Evolutionary conservation across 2,113 vertebrate species (phyloP).

Genomic region (Sorex fumeus): DNA sequence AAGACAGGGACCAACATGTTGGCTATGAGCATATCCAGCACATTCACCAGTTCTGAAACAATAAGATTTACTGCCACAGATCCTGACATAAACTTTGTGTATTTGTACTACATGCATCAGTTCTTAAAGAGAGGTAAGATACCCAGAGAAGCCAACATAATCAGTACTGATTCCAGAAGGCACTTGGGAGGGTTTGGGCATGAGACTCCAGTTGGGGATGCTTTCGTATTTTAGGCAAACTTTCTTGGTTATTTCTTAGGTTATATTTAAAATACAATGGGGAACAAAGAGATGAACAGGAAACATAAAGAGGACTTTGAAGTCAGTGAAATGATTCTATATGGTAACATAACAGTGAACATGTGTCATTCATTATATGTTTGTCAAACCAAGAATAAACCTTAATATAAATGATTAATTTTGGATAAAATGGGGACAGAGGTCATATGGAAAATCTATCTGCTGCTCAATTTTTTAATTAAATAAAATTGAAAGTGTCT

Average conservation of each 20-base stretch:
- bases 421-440: not conserved
- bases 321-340: not conserved
- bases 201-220: not conserved
- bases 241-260: not conserved
- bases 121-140: not conserved
- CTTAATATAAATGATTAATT: not conserved
- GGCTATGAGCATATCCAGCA: not conserved
- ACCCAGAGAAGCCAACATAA: not conserved
- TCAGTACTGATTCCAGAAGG: not conserved
- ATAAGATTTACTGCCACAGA: not conserved
- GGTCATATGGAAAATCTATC: not conserved
- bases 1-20: not conserved
- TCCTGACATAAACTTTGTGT: not conserved
- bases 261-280: not conserved
- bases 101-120: not conserved
- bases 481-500: slow-evolving; percentile 22
- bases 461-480: not conserved
- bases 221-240: not conserved
- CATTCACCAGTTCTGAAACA: not conserved
- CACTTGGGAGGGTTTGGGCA: not conserved
- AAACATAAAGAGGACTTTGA: not conserved
- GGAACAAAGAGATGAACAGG: not conserved
- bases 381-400: not conserved
- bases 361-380: not conserved
- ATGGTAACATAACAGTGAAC: too few species aligned